Evolutionary conservation across 37 sponge, comb jelly and placozoan species (phyloP), one percentile per base, ranked within the genome.

Genomic region (Aphrocallistes beatrix): DNA sequence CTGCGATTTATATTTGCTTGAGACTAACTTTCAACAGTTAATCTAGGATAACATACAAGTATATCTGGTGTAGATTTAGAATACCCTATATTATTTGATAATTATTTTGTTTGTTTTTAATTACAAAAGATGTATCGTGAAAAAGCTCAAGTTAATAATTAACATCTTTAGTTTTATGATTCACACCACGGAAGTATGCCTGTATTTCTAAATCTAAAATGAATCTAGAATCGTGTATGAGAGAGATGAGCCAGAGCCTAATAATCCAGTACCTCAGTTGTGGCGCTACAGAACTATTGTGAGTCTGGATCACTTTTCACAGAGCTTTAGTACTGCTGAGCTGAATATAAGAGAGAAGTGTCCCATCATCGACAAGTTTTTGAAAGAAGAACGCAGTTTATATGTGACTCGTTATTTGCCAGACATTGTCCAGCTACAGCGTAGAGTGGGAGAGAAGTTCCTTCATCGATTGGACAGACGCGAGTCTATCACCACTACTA

Each of bases 351-450:
- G n/a, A 60, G 34, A 60, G 32, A 60, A 60, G 75, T 60, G 75
- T 60, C 75, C 75, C 3, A 3, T 60, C 10, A 30, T 60, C 25
- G 8, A 3, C 75, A 60, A 60, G 21, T 60, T 60, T 1, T 60
- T 60, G 75, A 60, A 60, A 60, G 75, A 60, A 60, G 75, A 60
- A 60, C 10, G 34, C 75, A 3, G 34, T 25, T 60, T 60, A 13
- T 60, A 25, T 30, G 75, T 60, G 75, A 60, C 75, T 60, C 75
- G 75, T 60, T 60, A 60, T 30, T 60, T 60, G n/a, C 75, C 75
- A 60, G 75, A 60, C 21, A 60, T 60, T 60, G 34, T 60, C 10
- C 75, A 60, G 75, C 75, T 60, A 13, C 75, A 60, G 75, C 10
- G 75, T 25, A 19, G 75, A 60, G 75, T 60, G 34, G 21, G 75